A percentile compares a stretch with the other conserved stretches of the same genome.
These are phyloP conservation scores for Benthochromis sp. DNA, from an alignment of 2,113 vertebrate species.

Conservation along the genomic window DNA sequence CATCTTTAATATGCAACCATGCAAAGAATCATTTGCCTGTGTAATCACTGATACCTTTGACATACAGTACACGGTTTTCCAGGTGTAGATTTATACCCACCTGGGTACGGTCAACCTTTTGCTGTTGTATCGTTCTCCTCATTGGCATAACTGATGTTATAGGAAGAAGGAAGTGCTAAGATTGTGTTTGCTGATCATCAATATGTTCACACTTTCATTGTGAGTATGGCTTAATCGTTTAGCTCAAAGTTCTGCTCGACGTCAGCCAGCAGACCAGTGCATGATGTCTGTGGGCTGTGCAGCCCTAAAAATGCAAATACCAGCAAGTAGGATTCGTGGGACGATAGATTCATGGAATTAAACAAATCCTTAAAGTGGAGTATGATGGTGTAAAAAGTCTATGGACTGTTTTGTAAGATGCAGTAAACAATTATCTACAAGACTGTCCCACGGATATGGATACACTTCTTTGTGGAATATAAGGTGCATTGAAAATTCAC, in stretches of 20 bases:
- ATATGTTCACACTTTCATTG: neutral
- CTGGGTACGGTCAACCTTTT: neutral
- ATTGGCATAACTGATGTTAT: neutral
- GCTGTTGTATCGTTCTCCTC: neutral
- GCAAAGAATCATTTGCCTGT: conserved; percentile 23
- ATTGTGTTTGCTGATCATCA: neutral
- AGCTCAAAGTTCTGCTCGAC: neutral
- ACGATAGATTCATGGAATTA: neutral
- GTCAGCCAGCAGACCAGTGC: neutral
- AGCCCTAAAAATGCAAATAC: neutral
- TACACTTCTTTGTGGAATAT: neutral
- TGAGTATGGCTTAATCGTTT: neutral
- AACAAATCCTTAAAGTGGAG: neutral
- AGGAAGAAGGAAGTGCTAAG: neutral
- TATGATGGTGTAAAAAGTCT: neutral
- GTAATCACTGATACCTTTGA: neutral
- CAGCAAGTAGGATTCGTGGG: neutral
- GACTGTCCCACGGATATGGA: neutral
- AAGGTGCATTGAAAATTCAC: neutral
- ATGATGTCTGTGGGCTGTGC: neutral
- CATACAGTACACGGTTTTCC: neutral
- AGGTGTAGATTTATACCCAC: neutral
- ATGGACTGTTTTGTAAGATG: neutral
- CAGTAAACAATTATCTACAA: neutral
- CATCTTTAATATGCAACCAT: conserved; percentile 1